A percentile compares a stretch with the other conserved stretches of the same genome.
These are phyloP conservation scores for Rallus limicola DNA, from an alignment of 2,113 vertebrate genomes.

Conservation along the genomic window DNA sequence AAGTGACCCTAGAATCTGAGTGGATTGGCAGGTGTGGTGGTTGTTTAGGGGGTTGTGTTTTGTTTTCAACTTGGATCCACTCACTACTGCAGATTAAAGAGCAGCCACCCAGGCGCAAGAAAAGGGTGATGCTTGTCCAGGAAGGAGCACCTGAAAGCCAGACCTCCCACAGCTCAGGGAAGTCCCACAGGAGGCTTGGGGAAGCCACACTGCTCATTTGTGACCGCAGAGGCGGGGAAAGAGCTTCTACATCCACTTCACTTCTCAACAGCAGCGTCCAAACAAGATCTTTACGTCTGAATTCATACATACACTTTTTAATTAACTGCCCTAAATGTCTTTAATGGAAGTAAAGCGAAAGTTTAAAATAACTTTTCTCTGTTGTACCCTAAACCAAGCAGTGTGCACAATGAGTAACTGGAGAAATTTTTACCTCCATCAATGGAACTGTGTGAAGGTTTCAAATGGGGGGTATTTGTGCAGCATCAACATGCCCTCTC, in stretches of 20 bases:
- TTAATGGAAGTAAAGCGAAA: neutral
- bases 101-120: neutral
- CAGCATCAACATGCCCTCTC: neutral
- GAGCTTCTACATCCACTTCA: neutral
- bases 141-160: neutral
- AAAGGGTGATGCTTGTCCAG: neutral
- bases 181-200: neutral
- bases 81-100: neutral
- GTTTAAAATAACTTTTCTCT: neutral
- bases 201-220: neutral
- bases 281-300: neutral
- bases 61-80: neutral
- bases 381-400: too few relatives aligned
- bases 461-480: neutral
- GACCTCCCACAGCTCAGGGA: neutral
- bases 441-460: neutral
- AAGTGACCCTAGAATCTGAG: neutral
- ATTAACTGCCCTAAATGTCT: neutral
- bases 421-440: neutral
- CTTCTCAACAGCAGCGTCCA: neutral
- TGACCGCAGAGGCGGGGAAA: accelerated
- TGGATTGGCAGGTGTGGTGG: neutral
- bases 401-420: accelerated
- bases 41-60: neutral
- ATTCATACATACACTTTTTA: neutral